Evolutionary conservation across 2,113 vertebrate genomes (phyloP).

Genomic region (Periophthalmus modestus): DNA sequence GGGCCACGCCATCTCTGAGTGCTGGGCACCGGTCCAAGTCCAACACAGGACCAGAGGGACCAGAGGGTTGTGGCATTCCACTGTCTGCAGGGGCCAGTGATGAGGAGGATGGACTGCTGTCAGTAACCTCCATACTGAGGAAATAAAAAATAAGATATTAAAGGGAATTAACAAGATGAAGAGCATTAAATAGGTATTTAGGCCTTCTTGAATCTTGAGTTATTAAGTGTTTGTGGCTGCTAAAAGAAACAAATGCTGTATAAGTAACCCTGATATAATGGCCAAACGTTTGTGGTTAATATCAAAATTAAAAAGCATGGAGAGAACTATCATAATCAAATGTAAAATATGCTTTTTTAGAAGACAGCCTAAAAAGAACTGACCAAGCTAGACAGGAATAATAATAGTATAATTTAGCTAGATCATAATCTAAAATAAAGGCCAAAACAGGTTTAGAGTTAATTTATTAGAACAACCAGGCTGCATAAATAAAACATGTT

Average conservation of each 20-base stretch:
- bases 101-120: slow-evolving; percentile 22
- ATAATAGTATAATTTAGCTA: not conserved
- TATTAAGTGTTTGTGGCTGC: not conserved
- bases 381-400: not conserved
- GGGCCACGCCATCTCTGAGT: slow-evolving; percentile 58
- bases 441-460: too few species aligned
- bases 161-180: not conserved
- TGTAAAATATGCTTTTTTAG: not conserved
- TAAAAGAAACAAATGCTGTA: not conserved
- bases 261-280: too few species aligned
- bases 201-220: too few species aligned
- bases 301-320: not conserved
- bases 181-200: not conserved
- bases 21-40: slow-evolving; percentile 51
- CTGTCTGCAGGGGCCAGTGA: slow-evolving; percentile 24
- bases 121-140: slow-evolving; percentile 64
- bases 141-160: not conserved
- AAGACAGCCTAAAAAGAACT: not conserved
- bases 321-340: not conserved
- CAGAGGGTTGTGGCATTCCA: slow-evolving; percentile 12
- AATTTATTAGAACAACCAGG: not conserved
- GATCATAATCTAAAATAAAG: too few species aligned
- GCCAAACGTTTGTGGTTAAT: not conserved
- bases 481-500: not conserved
- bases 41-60: slow-evolving; percentile 31